Evolutionary conservation across 2,113 vertebrate genomes (phyloP), one percentile per base, ranked within the genome.

Genomic region (Asarcornis scutulata): DNA sequence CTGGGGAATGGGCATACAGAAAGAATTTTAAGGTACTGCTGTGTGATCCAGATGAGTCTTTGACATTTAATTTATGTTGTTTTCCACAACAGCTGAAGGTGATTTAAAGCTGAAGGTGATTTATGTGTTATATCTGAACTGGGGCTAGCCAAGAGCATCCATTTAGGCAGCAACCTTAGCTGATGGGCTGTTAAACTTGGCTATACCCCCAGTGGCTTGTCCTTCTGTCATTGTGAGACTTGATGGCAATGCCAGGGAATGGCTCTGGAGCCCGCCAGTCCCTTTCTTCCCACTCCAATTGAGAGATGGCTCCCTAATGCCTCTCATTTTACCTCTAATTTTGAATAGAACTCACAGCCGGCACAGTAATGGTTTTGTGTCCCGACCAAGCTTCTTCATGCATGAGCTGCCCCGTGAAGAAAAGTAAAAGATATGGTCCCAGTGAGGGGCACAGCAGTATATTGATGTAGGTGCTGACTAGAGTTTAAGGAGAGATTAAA

Each of bases 21-120:
- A 67, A 42, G 36, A 32, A 79, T 72, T 78, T 68, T 59, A 56
- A 83, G 32, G 17, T 52, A 25, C 50, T 2, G 1, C 56, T 11
- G 11, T 0, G 0, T 85, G 62, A 68, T 11, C 46, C n/a, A 34
- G 58, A 0, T n/a, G 50, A 55, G 9, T 62, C 69, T 32, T 40
- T 72, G 62, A 50, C 7, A 4, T 91, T 91, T 83, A 8, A 55
- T 72, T 79, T 79, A 2, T 63, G 17, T 26, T 74, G 13, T 58
- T 78, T 32, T 69, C 59, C 81, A 52, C 68, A 56, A 0, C 17
- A 73, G 34, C 59, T 81, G 73, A 74, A 89, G 44, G 50, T 53
- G 52, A 17, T 64, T 52, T 38, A 75, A 18, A 38, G 27, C 42
- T 42, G 42, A 42, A 42, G 42, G 42, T 44, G 44, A 46, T 46